Evolutionary conservation across 1,140 invertebrate species (phyloP).

Genomic region (Aphaenogaster ashmeadi): DNA sequence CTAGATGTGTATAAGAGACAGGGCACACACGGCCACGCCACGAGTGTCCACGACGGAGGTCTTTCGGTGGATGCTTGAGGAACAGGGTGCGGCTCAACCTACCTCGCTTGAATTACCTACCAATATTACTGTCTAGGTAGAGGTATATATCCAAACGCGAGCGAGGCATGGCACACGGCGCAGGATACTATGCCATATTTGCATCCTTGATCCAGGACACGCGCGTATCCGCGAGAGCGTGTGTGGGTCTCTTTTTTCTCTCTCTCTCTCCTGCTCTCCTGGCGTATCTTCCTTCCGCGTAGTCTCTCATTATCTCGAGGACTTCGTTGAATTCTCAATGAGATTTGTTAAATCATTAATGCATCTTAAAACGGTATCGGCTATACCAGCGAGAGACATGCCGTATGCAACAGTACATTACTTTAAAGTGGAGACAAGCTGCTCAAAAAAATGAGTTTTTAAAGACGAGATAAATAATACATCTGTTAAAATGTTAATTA

Average conservation of each 20-base stretch:
- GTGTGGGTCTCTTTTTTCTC: slow-evolving; percentile 40
- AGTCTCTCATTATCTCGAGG: slow-evolving; percentile 20
- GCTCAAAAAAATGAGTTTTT: not conserved
- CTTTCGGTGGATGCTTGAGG: slow-evolving; percentile 82
- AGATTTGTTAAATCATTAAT: slow-evolving; percentile 13
- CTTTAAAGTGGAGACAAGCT: not conserved
- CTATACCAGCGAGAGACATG: not conserved
- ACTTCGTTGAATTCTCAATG: slow-evolving; percentile 5
- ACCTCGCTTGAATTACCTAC: slow-evolving; percentile 84
- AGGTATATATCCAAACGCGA: slow-evolving; percentile 78
- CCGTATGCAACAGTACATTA: not conserved
- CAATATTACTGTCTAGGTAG: slow-evolving; percentile 84
- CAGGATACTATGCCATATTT: slow-evolving; percentile 83
- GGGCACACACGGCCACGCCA: slow-evolving; percentile 9
- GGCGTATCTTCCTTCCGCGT: not conserved
- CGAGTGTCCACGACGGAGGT: slow-evolving; percentile 54
- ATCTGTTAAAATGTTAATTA: not conserved
- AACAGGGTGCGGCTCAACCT: slow-evolving; percentile 85
- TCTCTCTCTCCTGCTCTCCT: not conserved
- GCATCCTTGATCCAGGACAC: slow-evolving; percentile 82
- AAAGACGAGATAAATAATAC: not conserved
- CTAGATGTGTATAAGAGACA: too few species aligned
- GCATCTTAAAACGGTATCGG: slow-evolving; percentile 1
- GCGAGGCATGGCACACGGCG: slow-evolving; percentile 67
- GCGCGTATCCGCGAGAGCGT: slow-evolving; percentile 73